Base-by-base conservation (phyloP, 2,113 vertebrate genomes). In the Sturnus vulgaris region DNA sequence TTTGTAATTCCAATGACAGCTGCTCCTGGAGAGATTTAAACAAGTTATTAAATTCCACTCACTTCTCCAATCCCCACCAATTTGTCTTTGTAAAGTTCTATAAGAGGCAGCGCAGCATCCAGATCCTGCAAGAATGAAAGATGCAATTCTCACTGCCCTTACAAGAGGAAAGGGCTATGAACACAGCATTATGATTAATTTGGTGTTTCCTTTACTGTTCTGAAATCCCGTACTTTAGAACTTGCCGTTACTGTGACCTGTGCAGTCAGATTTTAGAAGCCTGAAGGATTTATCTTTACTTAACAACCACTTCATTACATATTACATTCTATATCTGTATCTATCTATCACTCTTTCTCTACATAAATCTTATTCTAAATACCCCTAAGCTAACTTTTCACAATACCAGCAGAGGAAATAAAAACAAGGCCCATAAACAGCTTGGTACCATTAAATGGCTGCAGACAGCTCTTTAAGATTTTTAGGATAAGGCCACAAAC, bases 11-110 rank as follows among this genome's bases (percentile, higher is more conserved):
- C 59, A 40, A 27, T 35, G 39, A 73, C 44, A 68, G 57, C 47
- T n/a, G 23, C 14, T 73, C 55, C 30, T 3, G 1, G 63, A 92
- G 27, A 31, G 23, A 28, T 27, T 68, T 75, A 76, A 78, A 73
- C 20, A 89, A 73, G 21, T 35, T 33, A 39, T 0, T 1, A n/a
- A 69, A 61, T 61, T 76, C 10, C 57, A 70, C 96, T 98, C 97
- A 99, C 99, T 98, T 99, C 99, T 73, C 99, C 99, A 11, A 99
- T 98, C 55, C 99, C 99, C 93, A 99, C 97, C 92, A 99, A 92
- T 7, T 91, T 98, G 39, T 99, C 98, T 97, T 98, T 98, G 96
- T 99, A 99, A 83, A 97, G 98, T 78, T 99, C 98, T 72, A 99
- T 99, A 82, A 99, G 82, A 1, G 99, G 99, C 40, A 99, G 86